These are phyloP conservation scores for Lethrus apterus DNA, from an alignment of 1,140 invertebrate genomes.

Conservation along the genomic window DNA sequence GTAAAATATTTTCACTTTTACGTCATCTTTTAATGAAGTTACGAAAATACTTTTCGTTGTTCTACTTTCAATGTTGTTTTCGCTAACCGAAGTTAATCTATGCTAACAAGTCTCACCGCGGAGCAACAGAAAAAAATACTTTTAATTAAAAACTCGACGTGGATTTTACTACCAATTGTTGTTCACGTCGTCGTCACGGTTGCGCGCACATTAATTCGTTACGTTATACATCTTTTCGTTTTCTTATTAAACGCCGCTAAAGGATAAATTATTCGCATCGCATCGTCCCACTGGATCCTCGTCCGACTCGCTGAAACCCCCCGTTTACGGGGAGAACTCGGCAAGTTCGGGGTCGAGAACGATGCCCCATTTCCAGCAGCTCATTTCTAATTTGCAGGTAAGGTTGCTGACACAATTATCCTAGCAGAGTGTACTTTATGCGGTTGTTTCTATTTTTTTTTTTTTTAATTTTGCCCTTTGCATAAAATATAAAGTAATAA, in stretches of 20 bases:
- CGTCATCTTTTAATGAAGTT: too few relatives aligned
- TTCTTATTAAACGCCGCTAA: slow-evolving; percentile 23
- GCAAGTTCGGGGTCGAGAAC: slow-evolving; percentile 54
- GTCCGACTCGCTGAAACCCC: slow-evolving; percentile 31
- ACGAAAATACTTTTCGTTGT: too few relatives aligned
- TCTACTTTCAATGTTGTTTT: too few relatives aligned
- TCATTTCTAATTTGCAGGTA: slow-evolving; percentile 67
- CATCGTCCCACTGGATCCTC: slow-evolving; percentile 35
- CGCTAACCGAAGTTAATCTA: too few relatives aligned
- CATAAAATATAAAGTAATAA: too few relatives aligned
- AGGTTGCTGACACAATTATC: slow-evolving; percentile 41
- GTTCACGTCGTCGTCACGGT: neutral
- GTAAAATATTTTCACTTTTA: too few relatives aligned
- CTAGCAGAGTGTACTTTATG: too few relatives aligned
- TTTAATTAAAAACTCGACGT: neutral
- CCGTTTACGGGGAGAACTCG: slow-evolving; percentile 35
- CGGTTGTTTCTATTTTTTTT: too few relatives aligned
- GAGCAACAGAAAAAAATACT: too few relatives aligned
- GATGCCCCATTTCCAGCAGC: slow-evolving; percentile 59
- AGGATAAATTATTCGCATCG: slow-evolving; percentile 30
- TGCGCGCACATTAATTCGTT: slow-evolving; percentile 1
- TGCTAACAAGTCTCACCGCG: too few relatives aligned
- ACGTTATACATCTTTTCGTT: slow-evolving; percentile 7
- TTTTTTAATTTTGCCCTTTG: too few relatives aligned
- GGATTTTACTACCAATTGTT: neutral